Evolutionary conservation across 2,888 invertebrate genomes (phyloP).

Genomic region (Tetanocera ferruginea): DNA sequence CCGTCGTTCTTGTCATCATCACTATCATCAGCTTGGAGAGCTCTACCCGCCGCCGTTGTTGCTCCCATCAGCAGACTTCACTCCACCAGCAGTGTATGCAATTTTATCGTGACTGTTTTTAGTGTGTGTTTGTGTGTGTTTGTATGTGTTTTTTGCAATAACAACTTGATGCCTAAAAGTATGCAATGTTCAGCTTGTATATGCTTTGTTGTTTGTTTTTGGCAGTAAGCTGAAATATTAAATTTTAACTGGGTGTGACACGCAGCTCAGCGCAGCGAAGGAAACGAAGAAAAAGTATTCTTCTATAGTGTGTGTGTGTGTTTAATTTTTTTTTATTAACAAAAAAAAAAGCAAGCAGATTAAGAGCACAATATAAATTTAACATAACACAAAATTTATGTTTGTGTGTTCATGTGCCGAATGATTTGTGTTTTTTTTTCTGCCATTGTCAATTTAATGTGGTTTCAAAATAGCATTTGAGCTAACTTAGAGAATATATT

Average conservation of each 20-base stretch:
- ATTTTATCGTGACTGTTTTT: slow-evolving; percentile 13
- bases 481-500: not conserved
- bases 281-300: slow-evolving; percentile 23
- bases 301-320: slow-evolving; percentile 26
- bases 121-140: slow-evolving; percentile 51
- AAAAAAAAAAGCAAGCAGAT: slow-evolving; percentile 13
- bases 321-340: not conserved
- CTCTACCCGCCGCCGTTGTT: not conserved
- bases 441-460: slow-evolving; percentile 12
- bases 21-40: too few relatives aligned
- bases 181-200: slow-evolving; percentile 54
- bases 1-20: not conserved
- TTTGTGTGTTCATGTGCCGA: not conserved
- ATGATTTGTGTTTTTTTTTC: not conserved
- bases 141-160: slow-evolving; percentile 44
- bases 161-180: slow-evolving; percentile 54
- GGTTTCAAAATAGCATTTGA: slow-evolving; percentile 24
- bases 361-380: not conserved
- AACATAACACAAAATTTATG: not conserved
- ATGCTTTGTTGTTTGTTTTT: slow-evolving; percentile 44
- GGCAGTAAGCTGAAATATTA: slow-evolving; percentile 57
- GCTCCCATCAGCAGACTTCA: not conserved
- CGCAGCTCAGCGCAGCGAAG: slow-evolving; percentile 40
- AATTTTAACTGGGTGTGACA: slow-evolving; percentile 62
- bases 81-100: not conserved